These are phyloP conservation scores for Desmodus rotundus DNA, from an alignment of 2,113 vertebrate species.

Conservation along the genomic window DNA sequence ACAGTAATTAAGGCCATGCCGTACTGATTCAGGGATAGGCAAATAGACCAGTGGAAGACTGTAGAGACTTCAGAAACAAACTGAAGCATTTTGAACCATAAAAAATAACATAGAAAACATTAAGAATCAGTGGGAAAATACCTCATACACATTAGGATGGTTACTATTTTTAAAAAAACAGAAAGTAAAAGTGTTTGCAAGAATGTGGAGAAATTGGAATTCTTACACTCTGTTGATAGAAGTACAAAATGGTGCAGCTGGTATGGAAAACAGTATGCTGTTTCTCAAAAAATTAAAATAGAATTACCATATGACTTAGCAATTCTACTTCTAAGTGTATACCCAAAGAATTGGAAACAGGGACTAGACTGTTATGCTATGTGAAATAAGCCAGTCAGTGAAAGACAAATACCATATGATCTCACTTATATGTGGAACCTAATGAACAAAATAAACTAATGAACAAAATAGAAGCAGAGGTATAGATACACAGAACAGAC, in stretches of 20 bases:
- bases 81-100: neutral
- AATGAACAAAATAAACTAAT: too few relatives aligned
- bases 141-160: neutral
- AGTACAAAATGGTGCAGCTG: neutral
- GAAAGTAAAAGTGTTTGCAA: neutral
- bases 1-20: neutral
- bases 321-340: neutral
- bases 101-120: neutral
- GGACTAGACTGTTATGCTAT: too few relatives aligned
- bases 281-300: neutral
- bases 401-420: too few relatives aligned
- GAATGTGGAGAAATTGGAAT: neutral
- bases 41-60: neutral
- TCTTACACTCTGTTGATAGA: neutral
- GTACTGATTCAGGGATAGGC: neutral
- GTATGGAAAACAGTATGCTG: neutral
- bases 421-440: too few relatives aligned
- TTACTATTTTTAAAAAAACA: neutral
- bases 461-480: too few relatives aligned
- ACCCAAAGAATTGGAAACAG: neutral
- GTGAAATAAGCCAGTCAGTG: too few relatives aligned
- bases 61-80: neutral
- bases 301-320: neutral
- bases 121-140: neutral
- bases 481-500: too few relatives aligned